Conservation (phyloP, 2,797 vertebrate species). For the Clarias pachynema region DNA sequence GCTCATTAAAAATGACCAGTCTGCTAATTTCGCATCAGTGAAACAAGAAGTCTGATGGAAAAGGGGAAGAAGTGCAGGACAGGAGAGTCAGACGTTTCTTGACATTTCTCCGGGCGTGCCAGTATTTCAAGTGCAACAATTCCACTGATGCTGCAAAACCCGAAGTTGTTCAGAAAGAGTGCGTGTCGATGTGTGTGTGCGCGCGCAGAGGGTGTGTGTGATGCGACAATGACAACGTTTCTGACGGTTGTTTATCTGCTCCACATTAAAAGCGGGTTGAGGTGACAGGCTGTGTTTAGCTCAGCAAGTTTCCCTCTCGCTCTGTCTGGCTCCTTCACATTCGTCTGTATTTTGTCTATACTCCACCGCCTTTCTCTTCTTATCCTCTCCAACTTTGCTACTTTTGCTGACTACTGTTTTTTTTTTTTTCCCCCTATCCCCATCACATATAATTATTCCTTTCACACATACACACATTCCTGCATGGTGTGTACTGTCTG, state of each 20-base stretch:
- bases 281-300: constrained; percentile 57
- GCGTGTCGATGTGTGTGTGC: constrained; percentile 23
- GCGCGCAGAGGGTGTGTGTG: constrained; percentile 52
- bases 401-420: constrained; percentile 43
- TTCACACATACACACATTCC: not conserved
- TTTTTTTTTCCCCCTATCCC: not conserved
- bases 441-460: constrained; percentile 50
- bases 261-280: constrained; percentile 58
- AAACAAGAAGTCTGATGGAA: constrained; percentile 19
- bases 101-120: not conserved
- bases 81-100: not conserved
- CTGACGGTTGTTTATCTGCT: constrained; percentile 64
- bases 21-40: constrained; percentile 49
- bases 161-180: constrained; percentile 31
- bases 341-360: constrained; percentile 33
- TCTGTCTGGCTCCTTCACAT: constrained; percentile 46
- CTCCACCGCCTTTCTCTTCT: constrained; percentile 37
- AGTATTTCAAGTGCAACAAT: constrained; percentile 4
- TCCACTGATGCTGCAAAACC: constrained; percentile 30
- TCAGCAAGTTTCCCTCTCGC: constrained; percentile 66
- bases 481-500: not conserved
- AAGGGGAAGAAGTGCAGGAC: not conserved
- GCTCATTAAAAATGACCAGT: constrained; percentile 59
- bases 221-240: constrained; percentile 67
- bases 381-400: constrained; percentile 27